Evolutionary conservation across 2,797 vertebrate species (phyloP).

Genomic region (Apogon talboti): DNA sequence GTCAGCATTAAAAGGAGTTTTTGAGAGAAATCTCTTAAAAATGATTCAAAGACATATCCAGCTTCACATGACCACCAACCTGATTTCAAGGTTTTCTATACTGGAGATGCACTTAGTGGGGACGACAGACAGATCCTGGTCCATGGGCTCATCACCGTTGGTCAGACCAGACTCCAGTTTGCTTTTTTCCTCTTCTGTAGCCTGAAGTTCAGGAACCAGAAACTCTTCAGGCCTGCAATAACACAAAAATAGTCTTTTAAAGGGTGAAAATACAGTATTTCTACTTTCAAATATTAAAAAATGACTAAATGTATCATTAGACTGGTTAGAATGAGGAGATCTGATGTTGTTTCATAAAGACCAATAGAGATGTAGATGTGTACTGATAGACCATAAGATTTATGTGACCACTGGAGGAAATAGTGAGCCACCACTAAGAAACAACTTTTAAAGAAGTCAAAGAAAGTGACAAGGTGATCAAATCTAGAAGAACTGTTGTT

Average conservation of each 20-base stretch:
- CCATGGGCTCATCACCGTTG: slow-evolving; percentile 97
- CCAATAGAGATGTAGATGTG: no score
- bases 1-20: slow-evolving; percentile 5
- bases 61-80: slow-evolving; percentile 81
- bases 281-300: no score
- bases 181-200: slow-evolving; percentile 97
- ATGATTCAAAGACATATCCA: not conserved
- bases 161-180: slow-evolving; percentile 94
- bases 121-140: slow-evolving; percentile 96
- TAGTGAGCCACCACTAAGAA: no score
- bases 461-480: no score
- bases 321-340: no score
- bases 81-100: slow-evolving; percentile 95
- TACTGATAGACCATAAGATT: no score
- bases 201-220: slow-evolving; percentile 96
- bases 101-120: slow-evolving; percentile 95
- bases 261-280: no score
- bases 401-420: no score
- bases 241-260: not conserved
- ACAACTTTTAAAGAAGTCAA: no score
- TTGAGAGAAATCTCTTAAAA: not conserved
- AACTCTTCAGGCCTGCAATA: slow-evolving; percentile 94
- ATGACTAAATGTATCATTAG: no score
- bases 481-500: no score
- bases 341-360: no score